phyloP scores from a whole-genome alignment of 2,797 vertebrate genomes.

The Xerus rutilus region DNA sequence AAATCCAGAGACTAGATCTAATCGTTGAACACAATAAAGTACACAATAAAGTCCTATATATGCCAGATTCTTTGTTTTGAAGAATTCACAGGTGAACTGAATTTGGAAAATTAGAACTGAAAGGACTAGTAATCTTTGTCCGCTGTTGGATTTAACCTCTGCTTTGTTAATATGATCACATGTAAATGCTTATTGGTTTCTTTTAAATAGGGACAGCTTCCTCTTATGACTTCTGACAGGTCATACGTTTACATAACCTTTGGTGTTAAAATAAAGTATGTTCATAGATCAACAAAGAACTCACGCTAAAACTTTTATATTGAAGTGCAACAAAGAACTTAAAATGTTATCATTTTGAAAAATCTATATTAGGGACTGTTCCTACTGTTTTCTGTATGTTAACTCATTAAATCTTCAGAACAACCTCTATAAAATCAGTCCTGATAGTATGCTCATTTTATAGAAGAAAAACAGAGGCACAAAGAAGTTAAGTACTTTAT shows the following conservation, averaged over 20 bases:
- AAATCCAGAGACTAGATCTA: constrained; percentile 61
- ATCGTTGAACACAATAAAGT: constrained; percentile 40
- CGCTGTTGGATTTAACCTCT: constrained; percentile 47
- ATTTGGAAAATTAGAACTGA: constrained; percentile 72
- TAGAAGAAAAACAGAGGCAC: not conserved
- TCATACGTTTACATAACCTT: constrained; percentile 45
- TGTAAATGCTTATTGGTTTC: constrained; percentile 33
- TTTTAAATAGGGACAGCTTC: constrained; percentile 44
- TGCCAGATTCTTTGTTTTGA: constrained; percentile 70
- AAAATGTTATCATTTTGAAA: constrained; percentile 6
- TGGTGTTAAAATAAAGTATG: constrained; percentile 39
- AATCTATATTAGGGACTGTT: not conserved
- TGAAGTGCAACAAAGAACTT: constrained; percentile 41
- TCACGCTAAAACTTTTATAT: constrained; percentile 26
- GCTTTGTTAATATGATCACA: constrained; percentile 15
- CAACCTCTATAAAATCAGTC: not conserved
- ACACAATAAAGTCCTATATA: constrained; percentile 59
- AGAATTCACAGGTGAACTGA: not conserved
- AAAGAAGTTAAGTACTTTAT: not conserved
- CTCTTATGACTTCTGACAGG: constrained; percentile 41
- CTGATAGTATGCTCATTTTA: not conserved
- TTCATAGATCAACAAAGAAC: constrained; percentile 46
- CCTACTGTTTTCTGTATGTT: constrained; percentile 42
- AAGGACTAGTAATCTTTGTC: constrained; percentile 26
- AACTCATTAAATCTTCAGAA: constrained; percentile 51